phyloP scores from a whole-genome alignment of 2,888 invertebrate genomes.

The Gari tellinella region DNA sequence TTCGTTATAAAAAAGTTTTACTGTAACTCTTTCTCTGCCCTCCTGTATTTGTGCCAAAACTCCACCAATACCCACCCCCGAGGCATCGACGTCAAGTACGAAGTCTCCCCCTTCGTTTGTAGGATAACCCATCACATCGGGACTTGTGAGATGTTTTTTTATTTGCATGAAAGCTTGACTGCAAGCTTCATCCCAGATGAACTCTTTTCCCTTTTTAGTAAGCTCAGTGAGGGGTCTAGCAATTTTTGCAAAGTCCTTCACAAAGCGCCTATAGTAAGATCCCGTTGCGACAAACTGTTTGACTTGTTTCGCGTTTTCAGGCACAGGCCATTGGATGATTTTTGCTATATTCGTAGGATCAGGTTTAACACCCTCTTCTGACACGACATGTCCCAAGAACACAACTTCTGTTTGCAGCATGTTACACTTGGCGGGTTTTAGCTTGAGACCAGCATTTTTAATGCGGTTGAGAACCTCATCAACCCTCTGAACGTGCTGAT shows the following conservation, averaged over 20 bases:
- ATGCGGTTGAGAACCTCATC: conserved; percentile 24
- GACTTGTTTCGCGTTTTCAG: conserved; percentile 13
- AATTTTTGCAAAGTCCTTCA: conserved; percentile 23
- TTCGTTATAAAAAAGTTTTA: too few species aligned
- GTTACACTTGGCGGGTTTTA: conserved; percentile 24
- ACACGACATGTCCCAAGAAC: conserved; percentile 30
- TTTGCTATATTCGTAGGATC: conserved; percentile 22
- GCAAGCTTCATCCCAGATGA: conserved; percentile 20
- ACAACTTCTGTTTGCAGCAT: conserved; percentile 24
- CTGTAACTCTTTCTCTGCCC: conserved; percentile 22
- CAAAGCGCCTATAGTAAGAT: conserved; percentile 18
- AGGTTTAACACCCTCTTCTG: conserved; percentile 16
- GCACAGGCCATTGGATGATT: conserved; percentile 20
- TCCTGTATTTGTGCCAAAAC: too few species aligned
- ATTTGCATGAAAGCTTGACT: conserved; percentile 1
- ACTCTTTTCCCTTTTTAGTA: conserved; percentile 17
- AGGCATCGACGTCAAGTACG: too few species aligned
- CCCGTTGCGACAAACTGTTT: conserved; percentile 26
- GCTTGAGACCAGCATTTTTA: conserved; percentile 22
- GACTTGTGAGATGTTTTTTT: conserved; percentile 8
- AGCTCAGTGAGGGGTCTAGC: conserved; percentile 21
- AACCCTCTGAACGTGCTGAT: conserved; percentile 23
- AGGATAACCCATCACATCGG: too few species aligned
- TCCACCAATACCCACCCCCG: too few species aligned
- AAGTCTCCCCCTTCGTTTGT: too few species aligned